Evolutionary conservation across 2,797 vertebrate species (phyloP).

Genomic region (Sebastes reedi): DNA sequence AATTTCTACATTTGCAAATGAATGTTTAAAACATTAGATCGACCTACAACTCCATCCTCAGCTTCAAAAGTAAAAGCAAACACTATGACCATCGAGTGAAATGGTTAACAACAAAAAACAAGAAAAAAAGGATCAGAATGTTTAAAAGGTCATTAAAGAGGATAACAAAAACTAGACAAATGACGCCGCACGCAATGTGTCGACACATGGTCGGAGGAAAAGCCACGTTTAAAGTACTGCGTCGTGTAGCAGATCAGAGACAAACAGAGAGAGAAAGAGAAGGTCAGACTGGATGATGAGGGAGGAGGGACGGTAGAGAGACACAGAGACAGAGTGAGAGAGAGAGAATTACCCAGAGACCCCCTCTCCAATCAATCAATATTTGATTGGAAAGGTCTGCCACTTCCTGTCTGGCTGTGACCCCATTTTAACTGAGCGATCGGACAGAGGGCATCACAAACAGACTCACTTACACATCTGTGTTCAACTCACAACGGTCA

Average conservation of each 20-base stretch:
- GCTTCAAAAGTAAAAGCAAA: neutral
- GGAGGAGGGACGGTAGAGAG: conserved; percentile 1
- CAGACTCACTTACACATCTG: neutral
- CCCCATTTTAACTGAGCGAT: conserved; percentile 60
- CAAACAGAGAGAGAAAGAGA: conserved; percentile 1
- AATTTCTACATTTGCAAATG: neutral
- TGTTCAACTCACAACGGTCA: neutral
- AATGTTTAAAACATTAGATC: neutral
- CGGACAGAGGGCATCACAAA: neutral
- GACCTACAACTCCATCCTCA: neutral
- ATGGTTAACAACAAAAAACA: conserved; percentile 80
- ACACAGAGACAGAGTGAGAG: conserved; percentile 2
- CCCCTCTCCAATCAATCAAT: conserved; percentile 65
- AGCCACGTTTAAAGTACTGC: neutral
- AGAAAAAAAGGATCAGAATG: conserved; percentile 74
- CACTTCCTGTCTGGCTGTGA: conserved; percentile 61
- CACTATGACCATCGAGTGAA: conserved; percentile 68
- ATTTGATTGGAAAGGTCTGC: conserved; percentile 79
- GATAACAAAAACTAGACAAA: conserved; percentile 78
- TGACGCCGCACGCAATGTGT: conserved; percentile 80
- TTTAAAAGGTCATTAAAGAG: conserved; percentile 82
- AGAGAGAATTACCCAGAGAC: conserved; percentile 55
- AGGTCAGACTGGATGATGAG: conserved; percentile 52
- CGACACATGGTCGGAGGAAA: conserved; percentile 74
- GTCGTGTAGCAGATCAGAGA: conserved; percentile 7